Evolutionary conservation across 2,888 invertebrate species (phyloP).

Genomic region (Napeogenes sylphis): DNA sequence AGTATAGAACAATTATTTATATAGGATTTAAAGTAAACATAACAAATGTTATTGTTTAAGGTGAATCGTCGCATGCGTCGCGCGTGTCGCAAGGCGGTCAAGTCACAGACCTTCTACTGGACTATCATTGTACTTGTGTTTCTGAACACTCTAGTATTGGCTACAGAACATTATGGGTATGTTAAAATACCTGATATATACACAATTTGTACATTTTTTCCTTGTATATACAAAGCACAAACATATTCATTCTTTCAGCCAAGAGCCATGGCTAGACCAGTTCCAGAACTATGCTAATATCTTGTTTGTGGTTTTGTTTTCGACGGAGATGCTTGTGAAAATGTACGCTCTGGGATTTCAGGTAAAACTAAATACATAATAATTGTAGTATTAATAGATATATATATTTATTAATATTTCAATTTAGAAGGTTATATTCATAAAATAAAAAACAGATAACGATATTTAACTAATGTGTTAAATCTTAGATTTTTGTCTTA

Average conservation of each 20-base stretch:
- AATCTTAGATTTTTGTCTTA: too few relatives aligned
- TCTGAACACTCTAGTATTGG: constrained; percentile 96
- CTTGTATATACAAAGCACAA: background rate
- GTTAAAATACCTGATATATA: too few relatives aligned
- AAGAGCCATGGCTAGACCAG: constrained; percentile 86
- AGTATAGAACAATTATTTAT: too few relatives aligned
- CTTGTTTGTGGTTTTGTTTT: constrained; percentile 97
- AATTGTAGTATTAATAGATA: background rate
- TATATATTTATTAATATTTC: too few relatives aligned
- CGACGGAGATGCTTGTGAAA: constrained; percentile 99
- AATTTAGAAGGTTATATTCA: too few relatives aligned
- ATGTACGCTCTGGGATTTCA: constrained; percentile 99
- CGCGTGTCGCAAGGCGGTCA: constrained; percentile 94
- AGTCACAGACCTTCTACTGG: constrained; percentile 99
- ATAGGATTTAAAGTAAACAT: too few relatives aligned
- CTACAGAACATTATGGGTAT: constrained; percentile 93
- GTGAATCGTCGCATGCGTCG: constrained; percentile 92
- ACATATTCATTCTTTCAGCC: constrained; percentile 19
- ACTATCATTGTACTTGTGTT: constrained; percentile 98
- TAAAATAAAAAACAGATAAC: too few relatives aligned
- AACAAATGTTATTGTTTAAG: constrained; percentile 34
- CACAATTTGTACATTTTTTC: background rate
- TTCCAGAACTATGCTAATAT: constrained; percentile 98
- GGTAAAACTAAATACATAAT: constrained; percentile 67
- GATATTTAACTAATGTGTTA: too few relatives aligned